These are phyloP conservation scores for Eupithecia dodoneata DNA, from an alignment of 2,888 invertebrate genomes.

Conservation along the genomic window DNA sequence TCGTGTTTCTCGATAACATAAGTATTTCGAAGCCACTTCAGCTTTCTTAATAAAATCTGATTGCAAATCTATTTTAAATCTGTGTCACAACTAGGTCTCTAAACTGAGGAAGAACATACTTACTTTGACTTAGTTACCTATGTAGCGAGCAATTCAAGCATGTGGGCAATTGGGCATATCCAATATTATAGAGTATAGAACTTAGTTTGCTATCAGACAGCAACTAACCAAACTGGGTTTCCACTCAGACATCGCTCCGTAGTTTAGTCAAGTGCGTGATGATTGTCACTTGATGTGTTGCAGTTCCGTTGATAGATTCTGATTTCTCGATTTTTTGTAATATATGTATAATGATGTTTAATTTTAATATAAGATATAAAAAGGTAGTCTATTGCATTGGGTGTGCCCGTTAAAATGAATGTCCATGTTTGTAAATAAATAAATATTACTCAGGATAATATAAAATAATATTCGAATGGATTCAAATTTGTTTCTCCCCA, in stretches of 20 bases:
- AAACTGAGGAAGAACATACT: background rate
- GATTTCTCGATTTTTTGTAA: no score
- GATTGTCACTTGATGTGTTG: background rate
- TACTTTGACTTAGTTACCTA: background rate
- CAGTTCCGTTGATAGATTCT: background rate
- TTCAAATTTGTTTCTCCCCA: slow-evolving; percentile 39
- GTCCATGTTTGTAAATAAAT: no score
- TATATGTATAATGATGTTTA: background rate
- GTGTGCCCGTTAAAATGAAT: no score
- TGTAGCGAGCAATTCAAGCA: background rate
- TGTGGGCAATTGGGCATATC: background rate
- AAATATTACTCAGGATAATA: no score
- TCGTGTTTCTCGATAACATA: background rate
- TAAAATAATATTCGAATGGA: background rate
- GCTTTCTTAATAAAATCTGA: background rate
- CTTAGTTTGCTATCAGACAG: background rate
- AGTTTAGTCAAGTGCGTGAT: background rate
- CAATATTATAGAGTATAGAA: background rate
- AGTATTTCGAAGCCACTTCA: background rate
- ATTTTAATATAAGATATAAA: no score
- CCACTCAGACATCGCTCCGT: background rate
- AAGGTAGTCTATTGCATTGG: no score
- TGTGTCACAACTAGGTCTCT: background rate
- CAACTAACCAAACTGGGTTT: slow-evolving; percentile 22
- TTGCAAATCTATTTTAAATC: background rate